Base-by-base conservation (phyloP, 2,888 invertebrate genomes). In the Eustalomyia histrio region DNA sequence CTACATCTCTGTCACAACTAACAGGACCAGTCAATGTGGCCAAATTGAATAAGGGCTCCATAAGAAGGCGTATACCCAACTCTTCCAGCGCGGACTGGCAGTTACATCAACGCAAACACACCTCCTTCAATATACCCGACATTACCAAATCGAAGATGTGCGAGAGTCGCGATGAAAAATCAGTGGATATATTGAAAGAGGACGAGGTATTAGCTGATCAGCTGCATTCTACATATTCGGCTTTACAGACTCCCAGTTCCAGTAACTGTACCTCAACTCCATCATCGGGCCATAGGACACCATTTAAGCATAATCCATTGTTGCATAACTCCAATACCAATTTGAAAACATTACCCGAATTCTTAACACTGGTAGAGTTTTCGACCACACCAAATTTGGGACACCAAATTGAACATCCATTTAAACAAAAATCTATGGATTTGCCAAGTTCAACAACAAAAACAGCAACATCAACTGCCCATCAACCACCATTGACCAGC, bases 291-390 rank as follows among this genome's bases (percentile, higher is more conserved):
- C 83, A 82, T 17, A 76, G 85, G 4, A 67, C 80, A n/a, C 65
- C 85, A 4, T 88, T 88, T 79, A 88, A 88, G 76, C 86, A 86
- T 29, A 89, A 87, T 83, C 88, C 87, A 1, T 50, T 89, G 64
- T 72, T 88, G 73, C 89, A 89, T 61, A 85, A 88, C 8, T 94
- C 94, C 0, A 94, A 94, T 85, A 94, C 94, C 39, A 94, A 94
- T 84, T 90, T 95, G 53, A 94, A 95, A 89, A 95, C 95, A 0
- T 87, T 95, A 52, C 95, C 94, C 0, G 95, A 95, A 91, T 93
- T 94, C 0, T 93, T 94, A 83, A 94, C 94, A 0, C 91, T 94
- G 7, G 94, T 94, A 76, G 94, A 94, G 87, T 93, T 93, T 83
- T 86, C 89, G n/a, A 85, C 43, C 6, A 47, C 87, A 14, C 79